Evolutionary conservation across 2,113 vertebrate species (phyloP), one percentile per base, ranked within the genome.

Genomic region (Platanista minor): DNA sequence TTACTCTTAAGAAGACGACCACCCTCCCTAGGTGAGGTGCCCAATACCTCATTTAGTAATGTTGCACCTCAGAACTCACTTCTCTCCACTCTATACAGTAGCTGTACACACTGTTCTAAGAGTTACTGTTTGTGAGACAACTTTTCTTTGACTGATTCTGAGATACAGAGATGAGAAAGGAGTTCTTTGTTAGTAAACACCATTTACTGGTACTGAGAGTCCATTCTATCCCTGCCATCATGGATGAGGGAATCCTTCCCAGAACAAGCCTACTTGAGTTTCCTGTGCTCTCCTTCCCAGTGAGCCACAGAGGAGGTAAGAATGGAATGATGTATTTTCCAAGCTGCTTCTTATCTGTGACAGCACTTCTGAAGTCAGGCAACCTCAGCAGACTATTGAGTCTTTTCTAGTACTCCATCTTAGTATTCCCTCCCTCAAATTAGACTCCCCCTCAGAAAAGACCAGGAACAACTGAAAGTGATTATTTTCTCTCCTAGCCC

Each of bases 131-230:
- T 75, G 83, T 77, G 43, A 62, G 18, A 80, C 8, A 72, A 85
- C 31, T 94, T 87, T 87, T 72, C 64, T 81, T 67, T 66, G 12
- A 74, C 39, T 67, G 49, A 92, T 77, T 90, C 69, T 95, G 71
- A 90, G 43, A 94, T 94, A 39, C 6, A 95, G 36, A 96, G 43
- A 52, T 75, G 31, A 88, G 57, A 95, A 81, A 67, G 13, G n/a
- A 81, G 69, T 72, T 67, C 78, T 91, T 46, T 59, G 41, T 92
- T n/a, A 94, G 59, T 54, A 85, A 94, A 2, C 39, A 80, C 23
- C 61, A 87, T 69, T 13, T 84, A 15, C 52, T 46, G 52, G 57
- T 36, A 89, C 9, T 14, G 46, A 67, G 13, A 90, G 39, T 33
- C 59, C 66, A 80, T 33, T 46, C 41, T 27, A 20, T 1, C 85